Base-by-base conservation (phyloP, 2,113 vertebrate genomes). In the Seriola aureovittata region DNA sequence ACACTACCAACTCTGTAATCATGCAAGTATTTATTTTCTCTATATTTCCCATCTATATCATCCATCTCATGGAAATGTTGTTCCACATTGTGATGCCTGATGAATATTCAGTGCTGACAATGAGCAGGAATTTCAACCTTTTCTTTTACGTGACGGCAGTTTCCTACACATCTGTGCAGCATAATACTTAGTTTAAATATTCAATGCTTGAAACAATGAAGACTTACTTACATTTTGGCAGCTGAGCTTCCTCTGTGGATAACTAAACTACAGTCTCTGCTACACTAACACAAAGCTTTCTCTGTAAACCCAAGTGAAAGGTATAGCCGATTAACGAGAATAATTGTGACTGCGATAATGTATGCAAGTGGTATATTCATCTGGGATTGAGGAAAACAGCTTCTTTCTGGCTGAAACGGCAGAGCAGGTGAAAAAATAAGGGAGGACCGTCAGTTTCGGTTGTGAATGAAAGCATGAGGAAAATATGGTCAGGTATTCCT, bases 401-500 rank as follows among this genome's bases (percentile, higher is more conserved):
- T 42, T 64, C 74, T 78, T 71, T 40, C 38, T 75, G 64, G 67
- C 52, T 87, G 57, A 70, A 68, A 38, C 44, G 66, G 72, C 59
- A 76, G 59, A 77, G 68, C 64, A 52, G 67, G 60, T 38, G 54
- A 54, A 67, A 72, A 77, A 62, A 54, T 36, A 65, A 17, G 29
- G 29, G 25, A 67, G 60, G 50, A 40, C 48, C n/a, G 50, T 80
- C 40, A 2, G 36, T 81, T 68, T 54, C 1, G 7, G 58, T 21
- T 50, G 25, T 57, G 54, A 84, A 73, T 73, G 64, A 77, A 71
- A 52, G 52, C 23, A 75, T 32, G 46, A 52, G 87, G 32, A 87
- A 77, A 86, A 77, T 25, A 65, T 59, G 71, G 71, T 85, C 57
- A 52, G 83, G 64, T 78, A 40, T 79, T 82, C 29, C 17, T 78